Evolutionary conservation across 2,113 vertebrate genomes (phyloP), one percentile per base, ranked within the genome.

Genomic region (Myrmecophaga tridactyla): DNA sequence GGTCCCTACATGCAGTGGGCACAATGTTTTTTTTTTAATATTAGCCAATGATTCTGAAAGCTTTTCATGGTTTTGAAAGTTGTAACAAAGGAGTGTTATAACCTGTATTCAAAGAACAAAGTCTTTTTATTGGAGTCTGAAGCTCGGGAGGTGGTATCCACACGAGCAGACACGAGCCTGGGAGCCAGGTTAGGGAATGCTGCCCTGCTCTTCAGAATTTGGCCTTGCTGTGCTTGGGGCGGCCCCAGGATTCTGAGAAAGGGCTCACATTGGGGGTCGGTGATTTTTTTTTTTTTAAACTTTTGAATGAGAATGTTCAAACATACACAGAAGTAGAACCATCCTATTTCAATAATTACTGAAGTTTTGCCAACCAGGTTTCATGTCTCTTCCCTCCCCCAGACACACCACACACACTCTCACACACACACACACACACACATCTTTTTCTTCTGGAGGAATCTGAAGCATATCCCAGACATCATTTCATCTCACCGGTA

Each of bases 401-500:
- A 15, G 21, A 51, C 12, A 89, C 5, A 77, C 36, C 4, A 10
- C 20, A 41, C 17, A 27, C 8, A 14, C 65, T 20, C 39, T 10
- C 67, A 9, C 17, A 8, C 18, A 0, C 41, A 12, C 8, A n/a
- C 51, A 36, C 9, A 17, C 17, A 23, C 31, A 65, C 8, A 29
- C 29, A 75, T 39, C n/a, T 56, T 51, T 83, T 51, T 39, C 72
- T 92, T 91, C 90, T 73, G 25, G 31, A 92, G 75, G 58, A 93
- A 65, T 82, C 56, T 84, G 84, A 82, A 89, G 73, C 83, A 75
- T 80, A 78, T 78, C 51, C 5, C 18, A 96, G 63, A 76, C 51
- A 87, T 73, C 63, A 25, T 95, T 23, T 92, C 90, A 63, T 92
- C 84, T 93, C 34, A 48, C 84, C 13, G 36, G 94, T 78, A 90